Conservation (phyloP, 2,888 invertebrate species). For the Amiota minor region DNA sequence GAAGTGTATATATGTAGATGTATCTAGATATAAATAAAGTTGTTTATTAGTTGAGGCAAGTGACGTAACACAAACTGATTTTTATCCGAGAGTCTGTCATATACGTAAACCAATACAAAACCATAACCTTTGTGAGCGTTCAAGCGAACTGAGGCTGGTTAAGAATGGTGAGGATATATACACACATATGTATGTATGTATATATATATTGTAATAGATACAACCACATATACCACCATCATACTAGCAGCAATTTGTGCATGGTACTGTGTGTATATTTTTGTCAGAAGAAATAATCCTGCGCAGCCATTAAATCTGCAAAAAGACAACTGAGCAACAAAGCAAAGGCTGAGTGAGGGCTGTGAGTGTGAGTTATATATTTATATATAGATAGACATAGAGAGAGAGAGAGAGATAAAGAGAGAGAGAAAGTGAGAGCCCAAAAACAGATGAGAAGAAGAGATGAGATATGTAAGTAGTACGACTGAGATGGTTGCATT, state of each 20-base stretch:
- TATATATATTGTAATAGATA: neutral
- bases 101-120: neutral
- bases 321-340: constrained; percentile 45
- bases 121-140: neutral
- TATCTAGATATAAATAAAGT: neutral
- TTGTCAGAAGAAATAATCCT: constrained; percentile 19
- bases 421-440: constrained; percentile 23
- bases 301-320: constrained; percentile 60
- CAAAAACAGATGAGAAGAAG: neutral
- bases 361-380: neutral
- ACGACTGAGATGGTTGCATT: too few species aligned
- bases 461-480: neutral
- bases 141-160: neutral
- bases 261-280: neutral
- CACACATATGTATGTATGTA: neutral
- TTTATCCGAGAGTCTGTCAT: constrained; percentile 3
- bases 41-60: constrained; percentile 9
- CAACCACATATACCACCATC: constrained; percentile 13
- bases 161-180: neutral
- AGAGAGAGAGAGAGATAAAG: constrained; percentile 29
- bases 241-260: neutral
- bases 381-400: constrained; percentile 1
- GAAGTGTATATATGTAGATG: neutral
- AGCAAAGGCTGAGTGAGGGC: constrained; percentile 31
- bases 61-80: neutral